These are phyloP conservation scores for Australoheros facetus DNA, from an alignment of 2,797 vertebrate species.

Conservation along the genomic window DNA sequence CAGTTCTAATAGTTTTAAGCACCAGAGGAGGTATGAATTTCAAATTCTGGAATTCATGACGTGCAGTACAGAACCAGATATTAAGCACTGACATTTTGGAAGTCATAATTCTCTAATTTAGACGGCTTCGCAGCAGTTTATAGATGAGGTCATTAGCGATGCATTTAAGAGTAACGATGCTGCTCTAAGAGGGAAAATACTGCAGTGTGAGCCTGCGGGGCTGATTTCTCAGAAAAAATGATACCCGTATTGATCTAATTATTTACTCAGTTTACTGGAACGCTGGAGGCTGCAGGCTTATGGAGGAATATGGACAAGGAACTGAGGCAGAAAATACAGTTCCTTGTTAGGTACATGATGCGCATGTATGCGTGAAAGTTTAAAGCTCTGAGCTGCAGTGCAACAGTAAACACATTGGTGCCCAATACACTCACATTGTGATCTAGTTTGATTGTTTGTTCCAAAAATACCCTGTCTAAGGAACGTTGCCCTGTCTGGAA, in stretches of 20 bases:
- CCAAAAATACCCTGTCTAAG: slow-evolving; percentile 38
- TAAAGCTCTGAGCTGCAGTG: slow-evolving; percentile 6
- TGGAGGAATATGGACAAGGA: background rate
- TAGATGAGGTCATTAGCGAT: slow-evolving; percentile 53
- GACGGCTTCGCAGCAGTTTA: slow-evolving; percentile 30
- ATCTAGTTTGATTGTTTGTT: slow-evolving; percentile 44
- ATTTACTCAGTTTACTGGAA: slow-evolving; percentile 39
- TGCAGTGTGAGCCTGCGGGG: slow-evolving; percentile 16
- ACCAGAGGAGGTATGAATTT: slow-evolving; percentile 8
- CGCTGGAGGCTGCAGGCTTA: background rate
- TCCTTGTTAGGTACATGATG: background rate
- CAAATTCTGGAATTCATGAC: background rate
- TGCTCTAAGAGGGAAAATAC: slow-evolving; percentile 21
- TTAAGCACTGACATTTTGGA: slow-evolving; percentile 19
- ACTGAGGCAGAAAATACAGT: background rate
- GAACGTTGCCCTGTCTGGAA: slow-evolving; percentile 28
- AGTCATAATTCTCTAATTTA: slow-evolving; percentile 32
- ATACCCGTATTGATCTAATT: slow-evolving; percentile 41
- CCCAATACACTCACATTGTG: background rate
- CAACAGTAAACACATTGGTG: slow-evolving; percentile 11
- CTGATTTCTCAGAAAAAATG: slow-evolving; percentile 27
- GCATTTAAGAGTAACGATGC: slow-evolving; percentile 44
- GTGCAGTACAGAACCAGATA: background rate
- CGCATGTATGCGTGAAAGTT: background rate
- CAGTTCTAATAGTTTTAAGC: slow-evolving; percentile 4